Evolutionary conservation across 2,113 vertebrate genomes (phyloP), one percentile per base, ranked within the genome.

Genomic region (Lophius piscatorius): DNA sequence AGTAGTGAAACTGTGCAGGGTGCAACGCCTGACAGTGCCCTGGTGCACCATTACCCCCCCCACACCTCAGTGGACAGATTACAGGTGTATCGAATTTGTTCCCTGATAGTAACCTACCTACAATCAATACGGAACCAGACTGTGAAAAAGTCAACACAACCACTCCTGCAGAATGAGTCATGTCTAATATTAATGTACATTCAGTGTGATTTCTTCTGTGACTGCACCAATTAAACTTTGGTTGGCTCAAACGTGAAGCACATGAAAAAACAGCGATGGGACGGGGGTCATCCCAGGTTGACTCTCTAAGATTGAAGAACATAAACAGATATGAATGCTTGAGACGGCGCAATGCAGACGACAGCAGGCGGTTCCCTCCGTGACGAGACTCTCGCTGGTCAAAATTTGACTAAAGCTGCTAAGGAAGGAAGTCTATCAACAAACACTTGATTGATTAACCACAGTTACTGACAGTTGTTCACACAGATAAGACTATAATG

Each of bases 161-260:
- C 48, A 58, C 60, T 52, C 46, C 56, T 61, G 65, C 67, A 70
- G 48, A 66, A 57, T 29, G 42, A 44, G 36, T 41, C 45, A 36
- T 47, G 58, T 62, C 21, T 74, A 59, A 77, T 74, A 76, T 59
- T 20, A 22, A 60, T 61, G 31, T 90, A 90, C 88, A 90, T 90
- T 90, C 86, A 85, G 69, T 74, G 81, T 86, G 41, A 73, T 51
- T 44, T 51, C 58, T 61, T 57, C 11, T 24, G 64, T 76, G 70
- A 81, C 63, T 66, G 65, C 55, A 81, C 66, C 57, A 78, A 80
- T 54, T 21, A 38, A 72, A 72, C 70, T 79, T 82, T 81, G 81
- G 80, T 80, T 63, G 74, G 36, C 49, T 80, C 59, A 65, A 68
- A 73, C 51, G 58, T 76, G 69, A 81, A 50, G 40, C 64, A 65